Conservation (phyloP, 1,140 invertebrate genomes). For the Leptopilina boulardi region DNA sequence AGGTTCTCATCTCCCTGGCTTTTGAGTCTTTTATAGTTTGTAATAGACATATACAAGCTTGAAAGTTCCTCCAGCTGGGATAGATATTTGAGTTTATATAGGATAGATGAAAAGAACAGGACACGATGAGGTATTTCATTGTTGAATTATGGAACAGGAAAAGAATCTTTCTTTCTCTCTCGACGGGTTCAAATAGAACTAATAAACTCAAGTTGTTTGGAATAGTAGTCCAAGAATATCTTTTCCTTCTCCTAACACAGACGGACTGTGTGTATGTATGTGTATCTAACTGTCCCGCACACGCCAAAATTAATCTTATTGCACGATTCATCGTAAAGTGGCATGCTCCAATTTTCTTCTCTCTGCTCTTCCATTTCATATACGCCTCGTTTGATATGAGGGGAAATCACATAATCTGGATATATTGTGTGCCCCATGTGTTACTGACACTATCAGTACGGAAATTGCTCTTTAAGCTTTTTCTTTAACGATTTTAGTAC, state of each 20-base stretch:
- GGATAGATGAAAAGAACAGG: background rate
- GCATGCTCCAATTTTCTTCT: constrained; percentile 16
- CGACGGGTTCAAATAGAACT: background rate
- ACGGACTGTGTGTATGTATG: too few relatives aligned
- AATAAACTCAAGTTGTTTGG: constrained; percentile 14
- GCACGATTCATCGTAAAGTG: constrained; percentile 27
- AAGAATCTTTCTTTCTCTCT: too few relatives aligned
- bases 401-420: constrained; percentile 15
- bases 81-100: background rate
- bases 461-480: constrained; percentile 13
- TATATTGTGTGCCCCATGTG: constrained; percentile 4
- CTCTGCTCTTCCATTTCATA: background rate
- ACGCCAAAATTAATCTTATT: constrained; percentile 4
- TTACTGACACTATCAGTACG: background rate
- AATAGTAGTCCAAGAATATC: background rate
- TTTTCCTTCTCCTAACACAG: background rate
- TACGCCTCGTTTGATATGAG: background rate
- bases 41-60: background rate
- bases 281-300: background rate
- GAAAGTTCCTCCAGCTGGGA: background rate
- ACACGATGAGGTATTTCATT: too few relatives aligned
- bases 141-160: background rate
- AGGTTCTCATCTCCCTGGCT: background rate
- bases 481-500: too few relatives aligned
- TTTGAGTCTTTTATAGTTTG: background rate